Conservation (phyloP, 1,140 invertebrate species). For the Drosophila subobscura region DNA sequence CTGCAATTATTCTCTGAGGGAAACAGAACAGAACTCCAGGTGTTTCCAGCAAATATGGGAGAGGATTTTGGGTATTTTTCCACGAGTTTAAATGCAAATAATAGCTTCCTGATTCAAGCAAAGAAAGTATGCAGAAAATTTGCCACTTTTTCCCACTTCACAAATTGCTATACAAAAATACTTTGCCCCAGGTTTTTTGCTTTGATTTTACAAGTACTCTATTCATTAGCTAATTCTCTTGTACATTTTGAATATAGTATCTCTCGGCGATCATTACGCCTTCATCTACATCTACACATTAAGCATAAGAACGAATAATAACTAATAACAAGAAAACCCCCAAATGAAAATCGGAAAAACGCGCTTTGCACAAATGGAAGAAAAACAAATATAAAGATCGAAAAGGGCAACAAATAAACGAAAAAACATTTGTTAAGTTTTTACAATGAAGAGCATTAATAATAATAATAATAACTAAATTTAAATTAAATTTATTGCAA, state of each 20-base stretch:
- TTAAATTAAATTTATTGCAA: slow-evolving; percentile 61
- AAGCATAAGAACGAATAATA: slow-evolving; percentile 36
- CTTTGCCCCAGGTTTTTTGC: slow-evolving; percentile 14
- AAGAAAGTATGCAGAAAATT: slow-evolving; percentile 11
- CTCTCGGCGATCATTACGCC: slow-evolving; percentile 33
- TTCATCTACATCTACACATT: slow-evolving; percentile 33
- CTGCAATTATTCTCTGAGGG: slow-evolving; percentile 7
- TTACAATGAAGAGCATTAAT: slow-evolving; percentile 65
- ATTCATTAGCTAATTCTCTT: slow-evolving; percentile 43
- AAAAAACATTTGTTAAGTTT: slow-evolving; percentile 80
- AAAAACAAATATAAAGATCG: slow-evolving; percentile 42
- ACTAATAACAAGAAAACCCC: slow-evolving; percentile 38
- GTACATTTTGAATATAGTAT: slow-evolving; percentile 46
- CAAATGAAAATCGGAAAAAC: slow-evolving; percentile 28
- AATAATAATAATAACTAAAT: slow-evolving; percentile 67
- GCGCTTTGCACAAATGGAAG: slow-evolving; percentile 44
- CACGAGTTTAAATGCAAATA: slow-evolving; percentile 28
- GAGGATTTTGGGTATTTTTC: slow-evolving; percentile 4
- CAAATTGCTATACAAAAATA: slow-evolving; percentile 10
- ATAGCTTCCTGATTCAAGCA: slow-evolving; percentile 12
- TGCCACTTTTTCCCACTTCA: slow-evolving; percentile 12
- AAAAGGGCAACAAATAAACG: slow-evolving; percentile 57
- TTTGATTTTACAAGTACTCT: slow-evolving; percentile 16
- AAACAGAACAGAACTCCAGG: slow-evolving; percentile 1
- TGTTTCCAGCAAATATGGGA: slow-evolving; percentile 2